Conservation (phyloP, 2,113 vertebrate species). For the Furnarius figulus region DNA sequence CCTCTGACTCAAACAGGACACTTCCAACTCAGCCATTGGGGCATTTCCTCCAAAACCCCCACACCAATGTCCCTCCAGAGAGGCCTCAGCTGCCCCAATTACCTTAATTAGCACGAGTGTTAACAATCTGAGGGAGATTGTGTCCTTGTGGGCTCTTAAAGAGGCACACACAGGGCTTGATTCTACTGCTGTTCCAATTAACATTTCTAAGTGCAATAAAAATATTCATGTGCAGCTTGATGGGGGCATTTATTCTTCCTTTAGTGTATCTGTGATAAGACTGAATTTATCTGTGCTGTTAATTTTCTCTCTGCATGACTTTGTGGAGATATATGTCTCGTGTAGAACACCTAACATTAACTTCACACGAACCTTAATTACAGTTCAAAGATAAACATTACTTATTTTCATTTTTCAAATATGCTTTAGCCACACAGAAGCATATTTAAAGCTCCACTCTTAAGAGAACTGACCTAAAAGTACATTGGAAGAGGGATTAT, state of each 20-base stretch:
- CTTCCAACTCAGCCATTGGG: background rate
- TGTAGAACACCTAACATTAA: background rate
- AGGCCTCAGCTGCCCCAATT: background rate
- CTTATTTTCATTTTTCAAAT: slow-evolving; percentile 9
- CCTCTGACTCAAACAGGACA: accelerated
- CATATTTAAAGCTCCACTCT: background rate
- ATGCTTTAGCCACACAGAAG: background rate
- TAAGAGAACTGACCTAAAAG: background rate
- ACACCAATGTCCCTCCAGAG: background rate
- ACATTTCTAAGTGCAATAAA: background rate
- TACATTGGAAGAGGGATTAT: background rate
- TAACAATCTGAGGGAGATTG: background rate
- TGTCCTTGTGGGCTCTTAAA: background rate
- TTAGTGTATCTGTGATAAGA: background rate
- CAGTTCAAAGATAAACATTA: background rate
- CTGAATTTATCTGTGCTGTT: background rate
- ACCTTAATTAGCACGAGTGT: background rate
- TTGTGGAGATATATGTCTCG: background rate
- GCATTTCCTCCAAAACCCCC: accelerated
- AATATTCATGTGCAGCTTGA: background rate
- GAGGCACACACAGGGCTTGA: background rate
- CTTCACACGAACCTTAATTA: background rate
- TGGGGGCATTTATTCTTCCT: background rate
- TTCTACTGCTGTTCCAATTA: background rate
- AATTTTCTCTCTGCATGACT: background rate